These are phyloP conservation scores for Fragum fragum DNA, from an alignment of 2,888 invertebrate species.

Conservation along the genomic window DNA sequence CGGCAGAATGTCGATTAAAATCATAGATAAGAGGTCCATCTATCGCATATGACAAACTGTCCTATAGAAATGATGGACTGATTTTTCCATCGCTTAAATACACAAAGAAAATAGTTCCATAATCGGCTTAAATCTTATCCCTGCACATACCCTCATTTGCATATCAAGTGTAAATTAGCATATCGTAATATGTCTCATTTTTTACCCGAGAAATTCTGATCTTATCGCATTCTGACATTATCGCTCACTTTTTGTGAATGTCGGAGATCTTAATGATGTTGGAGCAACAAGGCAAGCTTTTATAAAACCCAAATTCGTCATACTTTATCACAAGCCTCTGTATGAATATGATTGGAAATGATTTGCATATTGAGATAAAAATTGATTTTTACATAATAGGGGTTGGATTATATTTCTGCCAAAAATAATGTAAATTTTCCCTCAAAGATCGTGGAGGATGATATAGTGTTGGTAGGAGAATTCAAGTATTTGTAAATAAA, in stretches of 20 bases:
- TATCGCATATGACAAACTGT: slow-evolving; percentile 67
- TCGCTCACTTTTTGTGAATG: slow-evolving; percentile 47
- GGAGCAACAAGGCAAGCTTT: slow-evolving; percentile 67
- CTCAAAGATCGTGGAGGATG: slow-evolving; percentile 30
- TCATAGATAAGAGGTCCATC: slow-evolving; percentile 60
- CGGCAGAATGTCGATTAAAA: slow-evolving; percentile 55
- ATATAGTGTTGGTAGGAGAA: slow-evolving; percentile 42
- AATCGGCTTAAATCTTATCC: slow-evolving; percentile 70
- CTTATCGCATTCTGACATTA: slow-evolving; percentile 60
- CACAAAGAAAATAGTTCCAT: slow-evolving; percentile 69
- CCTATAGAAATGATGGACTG: slow-evolving; percentile 51
- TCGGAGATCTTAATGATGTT: slow-evolving; percentile 54
- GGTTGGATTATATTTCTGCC: slow-evolving; percentile 66
- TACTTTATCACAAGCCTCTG: slow-evolving; percentile 60
- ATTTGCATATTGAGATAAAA: slow-evolving; percentile 70
- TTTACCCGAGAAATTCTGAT: slow-evolving; percentile 60
- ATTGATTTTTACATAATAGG: slow-evolving; percentile 70
- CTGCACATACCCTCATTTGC: slow-evolving; percentile 60
- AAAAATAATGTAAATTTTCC: slow-evolving; percentile 63
- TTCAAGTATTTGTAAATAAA: slow-evolving; percentile 63
- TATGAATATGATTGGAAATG: slow-evolving; percentile 59
- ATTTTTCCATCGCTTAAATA: slow-evolving; percentile 52
- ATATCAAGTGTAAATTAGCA: slow-evolving; percentile 69
- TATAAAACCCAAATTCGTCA: slow-evolving; percentile 62
- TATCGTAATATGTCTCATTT: slow-evolving; percentile 71